Percentiles rank a stretch among this genome's conserved stretches.
phyloP scores from a whole-genome alignment of 2,797 vertebrate genomes.

The Myotis myotis region DNA sequence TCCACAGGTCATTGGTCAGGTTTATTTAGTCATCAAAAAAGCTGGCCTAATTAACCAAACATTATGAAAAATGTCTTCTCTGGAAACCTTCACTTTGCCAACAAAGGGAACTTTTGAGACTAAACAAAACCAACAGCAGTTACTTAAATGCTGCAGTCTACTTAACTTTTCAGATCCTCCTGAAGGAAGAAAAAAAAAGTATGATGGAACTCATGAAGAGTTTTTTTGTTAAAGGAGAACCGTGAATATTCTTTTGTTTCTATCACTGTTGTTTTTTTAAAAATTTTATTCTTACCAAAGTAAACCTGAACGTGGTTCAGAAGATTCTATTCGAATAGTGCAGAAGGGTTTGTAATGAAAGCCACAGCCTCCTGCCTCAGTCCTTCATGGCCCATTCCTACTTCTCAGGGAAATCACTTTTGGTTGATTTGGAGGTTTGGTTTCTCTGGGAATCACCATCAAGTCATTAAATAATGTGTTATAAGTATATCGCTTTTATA shows the following conservation, averaged over 20 bases:
- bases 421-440: background rate
- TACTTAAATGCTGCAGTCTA: background rate
- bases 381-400: background rate
- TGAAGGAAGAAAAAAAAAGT: background rate
- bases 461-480: background rate
- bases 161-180: background rate
- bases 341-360: background rate
- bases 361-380: background rate
- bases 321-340: background rate
- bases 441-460: background rate
- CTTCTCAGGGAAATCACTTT: background rate
- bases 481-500: background rate
- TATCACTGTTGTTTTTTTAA: background rate
- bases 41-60: constrained; percentile 63
- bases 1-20: constrained; percentile 69
- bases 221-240: background rate
- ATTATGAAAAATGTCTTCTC: constrained; percentile 72
- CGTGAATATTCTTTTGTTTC: background rate
- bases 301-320: background rate
- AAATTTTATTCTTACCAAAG: background rate
- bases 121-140: constrained; percentile 58
- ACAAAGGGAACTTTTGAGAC: constrained; percentile 53
- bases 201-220: background rate
- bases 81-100: constrained; percentile 64
- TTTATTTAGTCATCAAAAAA: constrained; percentile 70